Evolutionary conservation across 2,888 invertebrate species (phyloP).

Genomic region (Archaeoteleia sp.): DNA sequence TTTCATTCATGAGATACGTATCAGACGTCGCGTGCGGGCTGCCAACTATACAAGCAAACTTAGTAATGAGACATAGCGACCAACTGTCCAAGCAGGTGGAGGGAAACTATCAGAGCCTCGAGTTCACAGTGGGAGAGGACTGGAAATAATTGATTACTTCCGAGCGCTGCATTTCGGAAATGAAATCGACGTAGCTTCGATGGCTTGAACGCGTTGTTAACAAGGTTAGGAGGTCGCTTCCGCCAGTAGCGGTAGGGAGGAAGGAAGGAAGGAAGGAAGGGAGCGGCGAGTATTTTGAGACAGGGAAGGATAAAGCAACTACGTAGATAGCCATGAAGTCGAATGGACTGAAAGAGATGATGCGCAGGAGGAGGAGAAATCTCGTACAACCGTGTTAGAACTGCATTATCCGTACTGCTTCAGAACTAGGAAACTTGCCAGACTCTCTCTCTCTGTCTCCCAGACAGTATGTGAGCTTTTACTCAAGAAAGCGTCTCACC

Average conservation of each 20-base stretch:
- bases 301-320: constrained; percentile 11
- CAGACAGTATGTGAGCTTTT: neutral
- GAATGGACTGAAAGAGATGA: constrained; percentile 15
- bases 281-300: constrained; percentile 38
- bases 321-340: constrained; percentile 14
- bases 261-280: constrained; percentile 39
- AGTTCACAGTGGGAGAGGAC: constrained; percentile 8
- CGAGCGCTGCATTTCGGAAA: constrained; percentile 59
- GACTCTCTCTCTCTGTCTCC: neutral
- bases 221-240: constrained; percentile 45
- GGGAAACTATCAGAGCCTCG: constrained; percentile 38
- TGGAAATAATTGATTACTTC: constrained; percentile 64
- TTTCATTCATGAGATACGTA: constrained; percentile 19
- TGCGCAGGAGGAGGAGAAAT: constrained; percentile 1
- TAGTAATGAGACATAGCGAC: constrained; percentile 23
- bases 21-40: constrained; percentile 33
- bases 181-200: constrained; percentile 58
- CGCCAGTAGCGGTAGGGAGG: constrained; percentile 15
- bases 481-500: constrained; percentile 6
- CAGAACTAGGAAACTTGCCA: no score
- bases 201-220: constrained; percentile 36
- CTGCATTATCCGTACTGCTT: neutral
- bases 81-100: constrained; percentile 23
- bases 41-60: constrained; percentile 30
- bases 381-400: neutral